These are phyloP conservation scores for Mus spretus DNA, from an alignment of 2,797 vertebrate genomes.

Conservation along the genomic window DNA sequence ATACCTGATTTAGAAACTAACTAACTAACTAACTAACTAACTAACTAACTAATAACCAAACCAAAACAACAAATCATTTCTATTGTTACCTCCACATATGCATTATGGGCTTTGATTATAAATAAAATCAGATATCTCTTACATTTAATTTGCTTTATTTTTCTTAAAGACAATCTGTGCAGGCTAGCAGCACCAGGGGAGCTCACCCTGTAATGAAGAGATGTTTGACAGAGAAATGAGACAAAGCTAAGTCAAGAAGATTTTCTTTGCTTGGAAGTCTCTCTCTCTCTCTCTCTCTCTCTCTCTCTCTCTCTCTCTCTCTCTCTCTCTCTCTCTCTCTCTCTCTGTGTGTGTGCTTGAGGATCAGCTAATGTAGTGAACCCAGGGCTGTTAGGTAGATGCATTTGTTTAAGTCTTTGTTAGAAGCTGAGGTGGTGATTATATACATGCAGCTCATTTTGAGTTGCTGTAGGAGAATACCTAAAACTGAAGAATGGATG, in stretches of 20 bases:
- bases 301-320: no score
- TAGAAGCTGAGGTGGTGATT: neutral
- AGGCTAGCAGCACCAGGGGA: constrained; percentile 4
- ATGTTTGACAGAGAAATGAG: constrained; percentile 66
- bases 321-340: no score
- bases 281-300: no score
- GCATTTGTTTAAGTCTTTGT: constrained; percentile 44
- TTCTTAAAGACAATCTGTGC: constrained; percentile 61
- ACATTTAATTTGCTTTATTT: constrained; percentile 42
- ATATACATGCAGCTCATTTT: neutral
- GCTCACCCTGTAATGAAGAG: neutral
- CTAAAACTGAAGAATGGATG: neutral
- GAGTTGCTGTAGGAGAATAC: neutral
- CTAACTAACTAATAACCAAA: neutral
- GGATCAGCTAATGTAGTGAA: constrained; percentile 23
- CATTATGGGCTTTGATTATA: neutral
- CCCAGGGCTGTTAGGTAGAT: neutral
- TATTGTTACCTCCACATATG: neutral
- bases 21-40: neutral
- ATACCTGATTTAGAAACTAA: constrained; percentile 13
- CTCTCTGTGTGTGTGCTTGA: neutral
- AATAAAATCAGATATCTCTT: constrained; percentile 46
- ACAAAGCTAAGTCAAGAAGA: neutral
- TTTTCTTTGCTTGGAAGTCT: neutral
- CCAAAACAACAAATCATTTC: neutral